Conservation (phyloP, 2,888 invertebrate species). For the Eucriotettix oculatus region DNA sequence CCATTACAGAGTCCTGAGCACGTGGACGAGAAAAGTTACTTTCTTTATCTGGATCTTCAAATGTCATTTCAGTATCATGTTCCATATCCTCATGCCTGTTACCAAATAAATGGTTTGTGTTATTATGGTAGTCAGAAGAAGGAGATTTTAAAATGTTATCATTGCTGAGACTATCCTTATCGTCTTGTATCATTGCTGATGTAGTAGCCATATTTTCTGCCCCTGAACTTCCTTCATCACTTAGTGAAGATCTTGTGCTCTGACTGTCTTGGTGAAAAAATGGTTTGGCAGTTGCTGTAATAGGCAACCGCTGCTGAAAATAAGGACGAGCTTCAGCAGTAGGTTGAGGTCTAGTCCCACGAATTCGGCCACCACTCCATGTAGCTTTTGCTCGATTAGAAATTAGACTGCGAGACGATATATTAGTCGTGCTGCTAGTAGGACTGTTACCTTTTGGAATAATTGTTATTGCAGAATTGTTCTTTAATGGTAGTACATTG, state of each 20-base stretch:
- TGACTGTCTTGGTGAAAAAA: conserved; percentile 4
- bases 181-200: background rate
- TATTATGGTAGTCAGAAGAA: background rate
- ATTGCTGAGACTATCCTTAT: background rate
- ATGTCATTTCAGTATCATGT: background rate
- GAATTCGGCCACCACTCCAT: background rate
- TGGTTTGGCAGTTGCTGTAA: conserved; percentile 6
- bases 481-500: conserved; percentile 26
- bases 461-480: conserved; percentile 41
- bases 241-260: background rate
- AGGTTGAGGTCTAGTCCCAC: background rate
- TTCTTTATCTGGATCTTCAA: background rate
- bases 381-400: background rate
- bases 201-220: background rate
- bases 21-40: too few relatives aligned
- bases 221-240: conserved; percentile 8
- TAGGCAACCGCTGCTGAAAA: background rate
- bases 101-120: background rate
- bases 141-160: background rate
- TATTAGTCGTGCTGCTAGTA: background rate
- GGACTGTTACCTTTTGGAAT: conserved; percentile 27
- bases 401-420: background rate
- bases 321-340: conserved; percentile 4
- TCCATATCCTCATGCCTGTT: background rate
- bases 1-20: too few relatives aligned